Evolutionary conservation across 1,140 invertebrate species (phyloP).

Genomic region (Scaptomyza hsui): DNA sequence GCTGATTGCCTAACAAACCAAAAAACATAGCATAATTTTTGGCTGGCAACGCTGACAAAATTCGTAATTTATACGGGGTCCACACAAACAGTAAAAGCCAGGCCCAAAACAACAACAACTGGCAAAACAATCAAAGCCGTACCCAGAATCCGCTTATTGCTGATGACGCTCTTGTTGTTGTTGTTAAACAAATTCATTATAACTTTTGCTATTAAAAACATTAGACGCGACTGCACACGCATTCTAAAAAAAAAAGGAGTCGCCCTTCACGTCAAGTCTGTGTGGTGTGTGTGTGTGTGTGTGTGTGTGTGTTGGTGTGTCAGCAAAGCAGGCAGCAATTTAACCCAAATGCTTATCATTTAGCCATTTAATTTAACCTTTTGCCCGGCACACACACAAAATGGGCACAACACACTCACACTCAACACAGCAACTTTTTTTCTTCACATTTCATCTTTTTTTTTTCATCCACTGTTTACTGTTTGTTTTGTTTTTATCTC

Average conservation of each 20-base stretch:
- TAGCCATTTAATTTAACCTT: constrained; percentile 82
- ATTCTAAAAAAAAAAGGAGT: constrained; percentile 42
- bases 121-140: constrained; percentile 53
- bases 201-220: constrained; percentile 82
- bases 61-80: constrained; percentile 47
- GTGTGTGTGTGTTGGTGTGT: constrained; percentile 14
- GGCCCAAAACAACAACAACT: constrained; percentile 35
- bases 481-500: constrained; percentile 60
- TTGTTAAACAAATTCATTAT: constrained; percentile 81
- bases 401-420: constrained; percentile 15
- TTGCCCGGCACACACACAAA: constrained; percentile 56
- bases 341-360: constrained; percentile 83
- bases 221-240: constrained; percentile 70
- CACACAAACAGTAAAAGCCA: constrained; percentile 26
- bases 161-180: constrained; percentile 37
- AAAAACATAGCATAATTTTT: constrained; percentile 65
- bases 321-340: constrained; percentile 54
- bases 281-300: not conserved
- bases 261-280: not conserved
- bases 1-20: constrained; percentile 75
- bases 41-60: constrained; percentile 52
- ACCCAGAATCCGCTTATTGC: constrained; percentile 19
- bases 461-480: not conserved
- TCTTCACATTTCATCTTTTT: not conserved
- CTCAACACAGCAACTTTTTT: not conserved